These are phyloP conservation scores for Glaucopsyche alexis DNA, from an alignment of 2,888 invertebrate species.

Conservation along the genomic window DNA sequence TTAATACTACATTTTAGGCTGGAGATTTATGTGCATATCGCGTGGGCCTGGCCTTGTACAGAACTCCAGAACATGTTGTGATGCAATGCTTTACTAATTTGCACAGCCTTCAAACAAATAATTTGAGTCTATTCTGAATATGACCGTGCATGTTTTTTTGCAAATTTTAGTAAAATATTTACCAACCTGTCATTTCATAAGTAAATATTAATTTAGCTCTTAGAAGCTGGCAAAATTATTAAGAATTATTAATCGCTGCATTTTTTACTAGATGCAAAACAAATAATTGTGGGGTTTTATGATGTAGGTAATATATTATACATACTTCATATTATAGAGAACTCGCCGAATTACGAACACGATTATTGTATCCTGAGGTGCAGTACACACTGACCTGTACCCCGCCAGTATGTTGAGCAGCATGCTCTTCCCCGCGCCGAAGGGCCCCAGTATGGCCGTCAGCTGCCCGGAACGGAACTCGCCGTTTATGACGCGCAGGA, in stretches of 20 bases:
- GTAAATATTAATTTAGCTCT: background rate
- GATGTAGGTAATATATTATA: too few relatives aligned
- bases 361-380: too few relatives aligned
- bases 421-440: constrained; percentile 95
- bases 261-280: too few relatives aligned
- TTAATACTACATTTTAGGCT: background rate
- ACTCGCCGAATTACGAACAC: too few relatives aligned
- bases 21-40: background rate
- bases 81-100: constrained; percentile 12
- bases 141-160: background rate
- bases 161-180: background rate
- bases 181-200: background rate
- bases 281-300: too few relatives aligned
- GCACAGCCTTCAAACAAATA: background rate
- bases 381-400: background rate
- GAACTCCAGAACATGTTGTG: constrained; percentile 8
- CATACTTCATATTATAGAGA: too few relatives aligned
- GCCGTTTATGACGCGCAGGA: too few relatives aligned
- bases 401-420: constrained; percentile 94
- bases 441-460: constrained; percentile 95
- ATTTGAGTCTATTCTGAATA: background rate
- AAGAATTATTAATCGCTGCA: background rate
- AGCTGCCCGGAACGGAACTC: constrained; percentile 85
- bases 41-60: background rate
- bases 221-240: background rate